phyloP scores from a whole-genome alignment of 2,888 invertebrate species.

The Stramonita haemastoma region DNA sequence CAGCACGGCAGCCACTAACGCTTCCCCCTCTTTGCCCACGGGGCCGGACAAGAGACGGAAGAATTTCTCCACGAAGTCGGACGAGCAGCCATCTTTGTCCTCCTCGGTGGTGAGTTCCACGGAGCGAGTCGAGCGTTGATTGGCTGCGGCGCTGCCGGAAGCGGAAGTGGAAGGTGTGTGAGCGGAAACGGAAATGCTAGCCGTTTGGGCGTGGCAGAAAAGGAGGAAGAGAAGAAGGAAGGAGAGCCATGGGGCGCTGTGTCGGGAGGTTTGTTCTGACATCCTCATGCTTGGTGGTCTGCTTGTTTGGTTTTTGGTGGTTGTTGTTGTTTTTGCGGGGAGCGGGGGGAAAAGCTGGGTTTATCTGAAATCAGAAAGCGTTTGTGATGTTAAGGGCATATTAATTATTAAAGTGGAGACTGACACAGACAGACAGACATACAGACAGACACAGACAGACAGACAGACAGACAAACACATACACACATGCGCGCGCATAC shows the following conservation, averaged over 20 bases:
- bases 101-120: background rate
- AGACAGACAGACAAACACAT: no score
- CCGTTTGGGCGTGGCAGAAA: background rate
- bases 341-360: no score
- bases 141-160: constrained; percentile 16
- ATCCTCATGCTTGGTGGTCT: background rate
- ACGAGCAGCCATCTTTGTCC: constrained; percentile 14
- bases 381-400: no score
- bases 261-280: background rate
- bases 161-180: background rate
- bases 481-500: no score
- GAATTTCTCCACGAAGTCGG: constrained; percentile 42
- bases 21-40: constrained; percentile 40
- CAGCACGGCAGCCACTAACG: constrained; percentile 33
- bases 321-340: background rate
- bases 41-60: constrained; percentile 35
- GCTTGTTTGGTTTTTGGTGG: background rate
- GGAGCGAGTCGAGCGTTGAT: constrained; percentile 21
- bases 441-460: no score
- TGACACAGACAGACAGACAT: no score
- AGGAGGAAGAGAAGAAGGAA: background rate
- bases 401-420: no score
- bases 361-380: no score
- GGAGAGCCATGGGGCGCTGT: background rate
- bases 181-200: background rate